Evolutionary conservation across 2,797 vertebrate species (phyloP), one percentile per base, ranked within the genome.

Genomic region (Pampus argenteus): DNA sequence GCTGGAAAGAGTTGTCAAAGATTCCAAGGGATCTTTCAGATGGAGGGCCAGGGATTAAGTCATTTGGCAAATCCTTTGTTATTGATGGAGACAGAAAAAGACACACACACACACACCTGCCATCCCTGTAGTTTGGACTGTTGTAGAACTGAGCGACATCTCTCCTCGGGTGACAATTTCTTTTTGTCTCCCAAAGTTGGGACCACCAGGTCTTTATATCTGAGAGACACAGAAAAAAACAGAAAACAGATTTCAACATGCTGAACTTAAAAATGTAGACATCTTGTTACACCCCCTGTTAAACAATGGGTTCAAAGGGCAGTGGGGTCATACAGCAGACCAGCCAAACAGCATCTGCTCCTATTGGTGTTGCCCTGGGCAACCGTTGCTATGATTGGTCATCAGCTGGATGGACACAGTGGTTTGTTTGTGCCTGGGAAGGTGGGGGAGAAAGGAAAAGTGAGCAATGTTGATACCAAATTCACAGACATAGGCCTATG

Each of bases 91-190:
- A 85, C 80, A 25, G 68, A 85, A 76, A 72, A 73, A 84, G 71
- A 74, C 28, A 50, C 11, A 28, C 17, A 22, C 52, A 57, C 20
- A 58, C 86, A 66, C 71, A 92, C 91, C 97, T 99, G 97, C 97
- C 97, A 98, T 84, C 96, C 98, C 82, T 97, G 96, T 60, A 98
- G 94, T 86, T 95, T 95, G 82, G 94, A 96, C 72, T 95, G 95
- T 70, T 96, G 96, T 71, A 99, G 95, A 77, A 97, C 89, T 48
- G 92, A 92, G 66, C 86, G 94, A 52, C 98, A 99, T 85, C 92
- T 95, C 82, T 97, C 96, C 82, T 95, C 95, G 2, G 93, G 75
- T 1, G 95, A 90, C 80, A 94, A 73, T 58, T 94, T 95, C 88
- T 91, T 95, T 81, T 91, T 89, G 74, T 93, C 94, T 23, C 88